Conservation (phyloP, 2,888 invertebrate species). For the Drosophila longiperda region DNA sequence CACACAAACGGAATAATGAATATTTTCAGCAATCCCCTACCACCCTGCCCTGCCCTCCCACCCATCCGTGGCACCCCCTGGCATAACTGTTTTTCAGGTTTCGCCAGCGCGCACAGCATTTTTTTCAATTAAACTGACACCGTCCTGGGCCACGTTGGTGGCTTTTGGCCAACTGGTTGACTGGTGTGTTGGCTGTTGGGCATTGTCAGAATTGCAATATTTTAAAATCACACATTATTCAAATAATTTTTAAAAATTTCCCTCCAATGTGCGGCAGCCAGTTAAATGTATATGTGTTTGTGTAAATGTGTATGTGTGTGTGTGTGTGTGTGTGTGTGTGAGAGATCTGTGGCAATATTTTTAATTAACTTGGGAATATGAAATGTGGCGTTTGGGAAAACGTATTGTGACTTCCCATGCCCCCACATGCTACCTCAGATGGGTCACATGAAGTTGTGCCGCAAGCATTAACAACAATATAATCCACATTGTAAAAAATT, state of each 20-base stretch:
- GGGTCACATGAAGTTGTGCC: not conserved
- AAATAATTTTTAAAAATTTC: constrained; percentile 80
- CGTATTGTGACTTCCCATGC: constrained; percentile 8
- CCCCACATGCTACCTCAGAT: not conserved
- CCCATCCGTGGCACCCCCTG: not conserved
- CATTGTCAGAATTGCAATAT: constrained; percentile 58
- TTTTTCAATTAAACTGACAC: constrained; percentile 79
- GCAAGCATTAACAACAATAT: constrained; percentile 10
- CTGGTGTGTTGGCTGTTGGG: constrained; percentile 18
- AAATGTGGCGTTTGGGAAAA: constrained; percentile 58
- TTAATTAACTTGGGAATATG: constrained; percentile 80
- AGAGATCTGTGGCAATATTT: constrained; percentile 64
- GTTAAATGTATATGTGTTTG: not conserved
- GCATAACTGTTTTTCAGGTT: constrained; percentile 33
- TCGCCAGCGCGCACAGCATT: constrained; percentile 43
- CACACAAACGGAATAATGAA: constrained; percentile 83
- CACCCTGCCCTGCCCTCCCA: not conserved
- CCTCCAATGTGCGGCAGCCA: constrained; percentile 23
- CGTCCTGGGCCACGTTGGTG: constrained; percentile 60
- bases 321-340: not conserved
- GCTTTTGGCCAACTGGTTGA: constrained; percentile 45
- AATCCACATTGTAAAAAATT: not conserved
- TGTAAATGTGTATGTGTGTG: constrained; percentile 10
- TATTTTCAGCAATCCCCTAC: constrained; percentile 49
- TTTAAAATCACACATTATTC: constrained; percentile 84